Evolutionary conservation across 1,140 invertebrate species (phyloP), one percentile per base, ranked within the genome.

Genomic region (Macrostomum lignano): DNA sequence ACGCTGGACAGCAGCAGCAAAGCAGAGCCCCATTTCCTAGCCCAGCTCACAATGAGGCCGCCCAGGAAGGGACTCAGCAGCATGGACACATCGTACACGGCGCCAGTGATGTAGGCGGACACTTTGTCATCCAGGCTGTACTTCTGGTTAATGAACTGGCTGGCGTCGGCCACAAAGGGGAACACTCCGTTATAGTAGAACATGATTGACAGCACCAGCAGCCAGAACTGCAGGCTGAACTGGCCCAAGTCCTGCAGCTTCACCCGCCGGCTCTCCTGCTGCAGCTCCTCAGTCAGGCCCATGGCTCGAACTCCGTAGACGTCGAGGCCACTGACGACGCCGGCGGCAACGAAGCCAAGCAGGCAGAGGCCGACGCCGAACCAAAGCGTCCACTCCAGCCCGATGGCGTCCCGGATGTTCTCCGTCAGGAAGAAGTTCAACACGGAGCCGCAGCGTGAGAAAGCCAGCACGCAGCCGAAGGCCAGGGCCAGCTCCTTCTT

Each of bases 121-220:
- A 41, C 41, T 29, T 40, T 42, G 17, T 42, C 29, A 30, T 39
- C 26, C 28, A 47, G 44, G 9, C 39, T 40, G 36, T 55, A 57
- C 38, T 57, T 55, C 25, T 46, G 45, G 13, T 47, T 33, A 22
- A 60, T 55, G 39, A 60, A 58, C 39, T 58, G 48, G 36, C 57
- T 58, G n/a, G 57, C 53, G 46, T 60, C 57, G 31, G 57, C 55
- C 17, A 60, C 52, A 48, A 60, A 60, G 35, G 57, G 55, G 33
- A 58, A 60, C 1, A 60, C 49, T 14, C 57, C 52, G 42, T 58
- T 60, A 41, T 60, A 60, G 44, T 58, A 60, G 42, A 60, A 60
- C 54, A 58, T 58, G 25, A 60, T 56, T 3, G 54, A 43, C 11
- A 58, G 30, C 21, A 46, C 47, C 17, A 60, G 39, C 21, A 60